Conservation (phyloP, 2,113 vertebrate genomes). For the Melanocharis versteri region DNA sequence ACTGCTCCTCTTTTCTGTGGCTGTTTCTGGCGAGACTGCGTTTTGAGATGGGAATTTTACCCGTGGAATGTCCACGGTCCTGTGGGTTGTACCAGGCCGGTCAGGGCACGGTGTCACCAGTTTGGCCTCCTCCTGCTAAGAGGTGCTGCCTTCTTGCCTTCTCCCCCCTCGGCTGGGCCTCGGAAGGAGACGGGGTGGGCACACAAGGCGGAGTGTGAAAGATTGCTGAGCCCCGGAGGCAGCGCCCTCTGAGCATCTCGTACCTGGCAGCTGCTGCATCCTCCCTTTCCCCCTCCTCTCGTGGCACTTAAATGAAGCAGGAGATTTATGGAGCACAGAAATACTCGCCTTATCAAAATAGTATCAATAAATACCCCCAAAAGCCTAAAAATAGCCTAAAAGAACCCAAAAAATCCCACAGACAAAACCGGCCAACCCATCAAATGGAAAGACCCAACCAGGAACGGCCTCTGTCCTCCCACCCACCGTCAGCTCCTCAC, state of each 20-base stretch:
- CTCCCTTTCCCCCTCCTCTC: background rate
- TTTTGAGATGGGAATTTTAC: background rate
- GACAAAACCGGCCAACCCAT: background rate
- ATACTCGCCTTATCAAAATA: background rate
- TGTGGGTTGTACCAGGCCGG: background rate
- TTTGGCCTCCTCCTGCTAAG: background rate
- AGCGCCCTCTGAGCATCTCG: background rate
- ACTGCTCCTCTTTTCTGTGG: background rate
- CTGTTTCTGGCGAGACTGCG: background rate
- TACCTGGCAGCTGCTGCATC: background rate
- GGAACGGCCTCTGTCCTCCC: background rate
- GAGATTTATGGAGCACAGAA: background rate
- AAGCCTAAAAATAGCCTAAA: background rate
- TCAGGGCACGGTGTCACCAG: rapidly evolving
- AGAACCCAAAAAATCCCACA: background rate
- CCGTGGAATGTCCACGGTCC: rapidly evolving
- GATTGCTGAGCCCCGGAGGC: background rate
- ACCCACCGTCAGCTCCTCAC: background rate
- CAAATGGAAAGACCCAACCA: background rate
- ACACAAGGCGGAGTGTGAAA: background rate
- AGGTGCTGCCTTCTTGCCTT: background rate
- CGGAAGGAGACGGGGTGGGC: background rate
- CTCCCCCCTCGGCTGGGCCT: background rate
- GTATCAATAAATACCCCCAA: background rate
- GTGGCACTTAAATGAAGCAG: rapidly evolving